Percentiles rank a stretch among this genome's conserved stretches.
These are phyloP conservation scores for Hetaerina titia DNA, from an alignment of 2,888 invertebrate genomes.

Conservation along the genomic window DNA sequence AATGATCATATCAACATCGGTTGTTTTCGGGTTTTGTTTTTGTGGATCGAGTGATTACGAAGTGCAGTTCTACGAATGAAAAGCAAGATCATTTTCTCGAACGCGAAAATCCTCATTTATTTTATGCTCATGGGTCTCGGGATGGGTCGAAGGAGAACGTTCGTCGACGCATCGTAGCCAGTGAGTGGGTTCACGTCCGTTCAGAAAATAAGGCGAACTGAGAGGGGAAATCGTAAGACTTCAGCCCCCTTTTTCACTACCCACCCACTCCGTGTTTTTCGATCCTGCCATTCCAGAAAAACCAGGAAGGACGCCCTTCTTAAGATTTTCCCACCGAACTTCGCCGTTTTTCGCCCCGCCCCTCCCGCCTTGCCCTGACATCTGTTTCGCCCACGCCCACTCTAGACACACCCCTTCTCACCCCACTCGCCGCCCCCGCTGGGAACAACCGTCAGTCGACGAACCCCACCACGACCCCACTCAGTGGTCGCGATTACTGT, in stretches of 20 bases:
- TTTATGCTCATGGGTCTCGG: no score
- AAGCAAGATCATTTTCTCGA: no score
- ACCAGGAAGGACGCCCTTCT: background rate
- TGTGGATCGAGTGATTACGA: no score
- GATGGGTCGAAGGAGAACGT: no score
- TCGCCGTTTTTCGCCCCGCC: background rate
- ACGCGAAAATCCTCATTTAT: no score
- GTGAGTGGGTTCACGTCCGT: no score
- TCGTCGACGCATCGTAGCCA: no score
- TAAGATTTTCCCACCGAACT: background rate
- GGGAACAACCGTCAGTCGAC: background rate
- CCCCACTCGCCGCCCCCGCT: background rate
- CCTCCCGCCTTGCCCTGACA: background rate
- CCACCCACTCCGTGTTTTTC: background rate
- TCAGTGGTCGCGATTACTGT: background rate
- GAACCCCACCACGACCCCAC: background rate
- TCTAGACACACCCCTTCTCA: background rate
- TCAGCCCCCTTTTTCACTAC: background rate
- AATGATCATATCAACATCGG: no score
- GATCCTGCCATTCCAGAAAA: background rate
- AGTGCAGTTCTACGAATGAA: no score
- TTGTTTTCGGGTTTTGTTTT: no score
- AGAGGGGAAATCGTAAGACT: background rate
- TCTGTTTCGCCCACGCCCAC: conserved; percentile 3
- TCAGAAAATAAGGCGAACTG: no score